These are phyloP conservation scores for Thunnus thynnus DNA, from an alignment of 2,113 vertebrate genomes.

Conservation along the genomic window DNA sequence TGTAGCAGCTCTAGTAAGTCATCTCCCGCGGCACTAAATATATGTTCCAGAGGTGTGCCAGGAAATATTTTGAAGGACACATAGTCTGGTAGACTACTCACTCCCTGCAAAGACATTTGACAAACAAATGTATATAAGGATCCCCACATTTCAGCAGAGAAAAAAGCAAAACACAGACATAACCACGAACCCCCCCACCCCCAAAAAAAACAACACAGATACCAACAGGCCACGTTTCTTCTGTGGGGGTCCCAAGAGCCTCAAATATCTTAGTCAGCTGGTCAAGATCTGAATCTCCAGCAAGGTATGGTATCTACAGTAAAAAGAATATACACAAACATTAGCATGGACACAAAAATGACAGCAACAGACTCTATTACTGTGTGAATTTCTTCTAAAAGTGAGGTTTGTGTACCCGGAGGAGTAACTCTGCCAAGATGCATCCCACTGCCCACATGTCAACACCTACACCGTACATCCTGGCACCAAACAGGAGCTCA, in stretches of 20 bases:
- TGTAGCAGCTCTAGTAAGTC: constrained; percentile 93
- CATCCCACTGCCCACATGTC: constrained; percentile 99
- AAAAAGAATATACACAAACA: background rate
- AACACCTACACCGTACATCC: constrained; percentile 98
- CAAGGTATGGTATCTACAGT: constrained; percentile 93
- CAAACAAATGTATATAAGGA: constrained; percentile 14
- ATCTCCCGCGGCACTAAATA: constrained; percentile 96
- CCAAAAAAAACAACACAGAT: background rate
- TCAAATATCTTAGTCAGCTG: constrained; percentile 98
- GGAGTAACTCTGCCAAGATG: constrained; percentile 96
- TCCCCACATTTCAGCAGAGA: background rate
- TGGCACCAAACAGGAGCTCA: constrained; percentile 95
- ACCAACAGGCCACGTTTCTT: constrained; percentile 96
- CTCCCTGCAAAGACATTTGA: constrained; percentile 85
- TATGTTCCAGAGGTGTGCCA: constrained; percentile 94
- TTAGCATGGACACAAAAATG: constrained; percentile 20
- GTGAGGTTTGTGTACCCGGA: constrained; percentile 85
- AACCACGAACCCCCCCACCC: background rate
- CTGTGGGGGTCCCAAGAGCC: constrained; percentile 95
- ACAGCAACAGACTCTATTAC: background rate
- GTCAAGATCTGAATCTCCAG: constrained; percentile 97
- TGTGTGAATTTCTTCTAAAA: constrained; percentile 7
- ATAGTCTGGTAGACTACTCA: constrained; percentile 95
- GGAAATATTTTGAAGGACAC: constrained; percentile 96
- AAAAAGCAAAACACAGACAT: constrained; percentile 3